phyloP scores from a whole-genome alignment of 2,113 vertebrate genomes.

The Grammomys surdaster region DNA sequence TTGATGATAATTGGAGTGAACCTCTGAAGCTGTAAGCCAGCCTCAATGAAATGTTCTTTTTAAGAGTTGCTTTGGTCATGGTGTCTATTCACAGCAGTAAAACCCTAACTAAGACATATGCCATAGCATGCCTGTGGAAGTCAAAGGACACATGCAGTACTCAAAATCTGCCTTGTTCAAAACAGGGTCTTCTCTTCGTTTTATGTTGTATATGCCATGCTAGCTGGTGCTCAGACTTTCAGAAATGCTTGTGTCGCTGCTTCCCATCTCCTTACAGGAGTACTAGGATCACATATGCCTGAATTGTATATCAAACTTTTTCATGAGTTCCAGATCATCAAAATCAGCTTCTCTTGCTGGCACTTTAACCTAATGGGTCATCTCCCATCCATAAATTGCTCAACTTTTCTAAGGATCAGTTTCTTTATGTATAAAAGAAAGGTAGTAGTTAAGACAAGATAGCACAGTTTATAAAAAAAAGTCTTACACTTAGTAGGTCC shows the following conservation, averaged over 20 bases:
- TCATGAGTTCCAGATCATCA: background rate
- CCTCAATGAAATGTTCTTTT: too few species aligned
- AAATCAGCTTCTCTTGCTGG: too few species aligned
- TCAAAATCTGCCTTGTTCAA: background rate
- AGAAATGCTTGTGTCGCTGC: background rate
- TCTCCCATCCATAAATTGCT: background rate
- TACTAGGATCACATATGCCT: background rate
- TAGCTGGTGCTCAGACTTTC: background rate
- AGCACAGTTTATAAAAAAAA: conserved; percentile 12
- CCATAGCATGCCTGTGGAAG: background rate
- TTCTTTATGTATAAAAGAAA: conserved; percentile 13
- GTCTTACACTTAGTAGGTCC: background rate
- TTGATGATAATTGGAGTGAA: too few species aligned
- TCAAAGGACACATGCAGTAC: background rate
- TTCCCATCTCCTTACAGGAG: background rate
- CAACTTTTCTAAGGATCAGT: background rate
- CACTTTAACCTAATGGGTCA: background rate
- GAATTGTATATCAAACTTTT: background rate
- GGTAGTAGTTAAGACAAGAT: background rate
- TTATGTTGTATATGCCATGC: background rate
- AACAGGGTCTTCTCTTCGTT: background rate
- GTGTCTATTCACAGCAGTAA: too few species aligned
- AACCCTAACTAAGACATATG: background rate
- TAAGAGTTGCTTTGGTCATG: too few species aligned
- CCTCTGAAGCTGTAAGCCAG: too few species aligned